A percentile compares a stretch with the other conserved stretches of the same genome.
Evolutionary conservation across 2,888 invertebrate species (phyloP).

Genomic region (Epiblema foenella): DNA sequence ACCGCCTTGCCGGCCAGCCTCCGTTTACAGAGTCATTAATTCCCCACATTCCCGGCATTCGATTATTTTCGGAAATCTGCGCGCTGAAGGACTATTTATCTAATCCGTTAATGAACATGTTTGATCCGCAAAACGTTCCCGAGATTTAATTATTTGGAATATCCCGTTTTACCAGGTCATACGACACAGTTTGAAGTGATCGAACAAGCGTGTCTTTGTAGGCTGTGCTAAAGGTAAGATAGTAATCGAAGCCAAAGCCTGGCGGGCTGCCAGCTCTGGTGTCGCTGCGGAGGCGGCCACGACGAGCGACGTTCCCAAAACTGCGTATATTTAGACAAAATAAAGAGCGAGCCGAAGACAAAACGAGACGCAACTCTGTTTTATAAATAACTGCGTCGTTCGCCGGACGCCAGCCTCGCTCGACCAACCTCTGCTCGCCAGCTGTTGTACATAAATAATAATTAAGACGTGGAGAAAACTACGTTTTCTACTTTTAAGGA

Average conservation of each 20-base stretch:
- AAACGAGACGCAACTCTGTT: conserved; percentile 85
- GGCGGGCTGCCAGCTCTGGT: conserved; percentile 74
- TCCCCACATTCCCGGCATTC: conserved; percentile 48
- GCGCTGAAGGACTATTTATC: neutral
- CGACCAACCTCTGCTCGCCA: conserved; percentile 80
- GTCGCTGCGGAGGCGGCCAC: conserved; percentile 78
- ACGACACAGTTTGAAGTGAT: conserved; percentile 29
- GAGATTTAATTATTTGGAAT: conserved; percentile 1
- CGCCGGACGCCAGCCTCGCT: conserved; percentile 75
- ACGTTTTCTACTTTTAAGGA: conserved; percentile 56
- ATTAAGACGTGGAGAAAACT: conserved; percentile 81
- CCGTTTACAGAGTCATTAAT: conserved; percentile 58
- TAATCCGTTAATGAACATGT: conserved; percentile 1
- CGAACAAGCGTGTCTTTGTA: conserved; percentile 50
- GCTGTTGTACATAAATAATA: conserved; percentile 84
- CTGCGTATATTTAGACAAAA: conserved; percentile 85
- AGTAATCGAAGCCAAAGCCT: conserved; percentile 73
- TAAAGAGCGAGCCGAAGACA: conserved; percentile 84
- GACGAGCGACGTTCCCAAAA: conserved; percentile 81
- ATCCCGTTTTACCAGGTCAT: conserved; percentile 25
- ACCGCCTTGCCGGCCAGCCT: conserved; percentile 50
- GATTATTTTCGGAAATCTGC: conserved; percentile 15
- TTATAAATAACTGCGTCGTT: conserved; percentile 84
- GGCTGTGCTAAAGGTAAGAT: conserved; percentile 70
- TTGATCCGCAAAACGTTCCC: neutral